Percentiles rank a stretch among this genome's conserved stretches.
phyloP scores from a whole-genome alignment of 1,140 invertebrate genomes.

The Dendroctonus valens region DNA sequence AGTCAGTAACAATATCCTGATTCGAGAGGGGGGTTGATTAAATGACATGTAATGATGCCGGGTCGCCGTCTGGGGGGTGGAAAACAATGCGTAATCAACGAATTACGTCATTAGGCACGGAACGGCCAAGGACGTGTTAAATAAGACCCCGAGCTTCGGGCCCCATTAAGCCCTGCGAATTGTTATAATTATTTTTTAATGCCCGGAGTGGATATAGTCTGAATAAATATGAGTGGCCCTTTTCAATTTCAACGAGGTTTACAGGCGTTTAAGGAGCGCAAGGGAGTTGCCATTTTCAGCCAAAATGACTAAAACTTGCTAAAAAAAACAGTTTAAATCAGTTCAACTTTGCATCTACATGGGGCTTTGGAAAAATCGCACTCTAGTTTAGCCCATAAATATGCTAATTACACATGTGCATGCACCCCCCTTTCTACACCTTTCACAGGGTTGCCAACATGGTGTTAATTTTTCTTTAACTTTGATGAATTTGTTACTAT shows the following conservation, averaged over 20 bases:
- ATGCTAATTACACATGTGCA: too few relatives aligned
- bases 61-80: slow-evolving; percentile 36
- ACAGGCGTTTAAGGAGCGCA: slow-evolving; percentile 10
- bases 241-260: slow-evolving; percentile 27
- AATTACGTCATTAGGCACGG: slow-evolving; percentile 47
- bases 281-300: too few relatives aligned
- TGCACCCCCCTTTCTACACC: too few relatives aligned
- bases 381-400: too few relatives aligned
- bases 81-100: slow-evolving; percentile 49
- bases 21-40: slow-evolving; percentile 44
- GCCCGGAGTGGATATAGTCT: slow-evolving; percentile 27
- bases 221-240: slow-evolving; percentile 28
- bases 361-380: too few relatives aligned
- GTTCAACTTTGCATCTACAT: too few relatives aligned
- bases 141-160: slow-evolving; percentile 13
- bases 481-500: too few relatives aligned
- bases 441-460: too few relatives aligned
- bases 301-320: too few relatives aligned
- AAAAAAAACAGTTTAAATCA: too few relatives aligned
- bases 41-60: slow-evolving; percentile 47
- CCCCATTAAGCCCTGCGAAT: slow-evolving; percentile 26
- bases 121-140: slow-evolving; percentile 33
- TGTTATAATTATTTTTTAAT: slow-evolving; percentile 35
- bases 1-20: slow-evolving; percentile 48
- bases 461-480: too few relatives aligned